A percentile compares a stretch with the other conserved stretches of the same genome.
Conservation (phyloP, 35 echinoderm and acorn worm genomes). For the Holothuria glaberrima region DNA sequence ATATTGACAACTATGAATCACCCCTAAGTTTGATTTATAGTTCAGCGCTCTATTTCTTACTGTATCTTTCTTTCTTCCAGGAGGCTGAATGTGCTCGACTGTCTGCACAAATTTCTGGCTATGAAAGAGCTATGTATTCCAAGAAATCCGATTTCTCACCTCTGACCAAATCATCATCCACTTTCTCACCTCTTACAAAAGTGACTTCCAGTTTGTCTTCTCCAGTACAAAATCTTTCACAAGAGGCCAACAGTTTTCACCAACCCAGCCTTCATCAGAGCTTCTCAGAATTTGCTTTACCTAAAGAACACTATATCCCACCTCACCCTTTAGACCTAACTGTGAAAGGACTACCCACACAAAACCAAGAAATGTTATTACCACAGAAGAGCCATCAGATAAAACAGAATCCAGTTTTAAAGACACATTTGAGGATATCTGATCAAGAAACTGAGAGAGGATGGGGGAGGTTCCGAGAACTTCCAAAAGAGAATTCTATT, state of each 20-base stretch:
- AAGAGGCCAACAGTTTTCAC: too few species aligned
- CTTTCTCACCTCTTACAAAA: conserved; percentile 19
- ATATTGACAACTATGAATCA: too few species aligned
- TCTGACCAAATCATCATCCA: conserved; percentile 8
- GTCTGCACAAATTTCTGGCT: conserved; percentile 83
- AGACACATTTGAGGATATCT: background rate
- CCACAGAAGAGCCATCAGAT: background rate
- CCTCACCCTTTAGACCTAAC: background rate
- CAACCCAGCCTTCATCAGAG: background rate
- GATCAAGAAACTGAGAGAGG: background rate
- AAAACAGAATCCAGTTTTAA: background rate
- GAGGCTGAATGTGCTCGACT: conserved; percentile 93
- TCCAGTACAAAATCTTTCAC: background rate
- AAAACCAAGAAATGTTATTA: too few species aligned
- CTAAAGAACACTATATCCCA: background rate
- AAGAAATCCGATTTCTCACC: conserved; percentile 45
- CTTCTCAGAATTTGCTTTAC: background rate
- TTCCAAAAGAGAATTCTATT: background rate
- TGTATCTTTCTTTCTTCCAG: conserved; percentile 47
- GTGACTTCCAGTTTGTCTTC: background rate
- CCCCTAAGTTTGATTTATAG: background rate
- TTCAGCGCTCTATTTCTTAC: background rate
- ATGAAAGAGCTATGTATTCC: conserved; percentile 78
- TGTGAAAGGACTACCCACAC: background rate
- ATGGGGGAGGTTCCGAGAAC: background rate